Conservation (phyloP, 2,113 vertebrate genomes). For the Rhegmatorhina hoffmannsi region DNA sequence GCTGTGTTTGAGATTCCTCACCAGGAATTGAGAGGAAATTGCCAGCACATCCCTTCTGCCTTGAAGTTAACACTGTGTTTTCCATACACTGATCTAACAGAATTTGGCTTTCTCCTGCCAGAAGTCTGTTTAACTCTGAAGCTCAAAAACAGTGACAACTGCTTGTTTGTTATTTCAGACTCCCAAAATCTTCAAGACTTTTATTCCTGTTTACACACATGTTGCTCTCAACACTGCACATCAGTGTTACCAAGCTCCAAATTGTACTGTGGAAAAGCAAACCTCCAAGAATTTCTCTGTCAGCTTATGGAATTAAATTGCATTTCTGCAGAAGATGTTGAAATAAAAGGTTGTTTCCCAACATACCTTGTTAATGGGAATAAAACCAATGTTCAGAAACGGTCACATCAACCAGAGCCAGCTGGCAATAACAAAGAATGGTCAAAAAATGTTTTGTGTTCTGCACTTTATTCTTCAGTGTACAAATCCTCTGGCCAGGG, state of each 20-base stretch:
- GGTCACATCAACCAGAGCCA: neutral
- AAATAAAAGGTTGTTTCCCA: slow-evolving; percentile 83
- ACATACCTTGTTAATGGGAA: slow-evolving; percentile 78
- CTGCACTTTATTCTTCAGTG: slow-evolving; percentile 72
- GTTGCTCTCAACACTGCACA: slow-evolving; percentile 57
- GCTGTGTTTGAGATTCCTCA: slow-evolving; percentile 80
- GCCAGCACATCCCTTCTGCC: slow-evolving; percentile 76
- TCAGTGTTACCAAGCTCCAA: slow-evolving; percentile 63
- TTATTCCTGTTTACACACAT: slow-evolving; percentile 62
- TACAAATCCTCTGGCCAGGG: slow-evolving; percentile 65
- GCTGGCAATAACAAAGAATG: slow-evolving; percentile 46
- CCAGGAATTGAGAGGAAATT: slow-evolving; percentile 64
- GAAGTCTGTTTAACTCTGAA: slow-evolving; percentile 84
- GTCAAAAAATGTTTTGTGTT: slow-evolving; percentile 63
- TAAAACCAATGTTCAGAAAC: slow-evolving; percentile 52
- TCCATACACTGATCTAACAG: slow-evolving; percentile 78
- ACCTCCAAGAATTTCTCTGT: slow-evolving; percentile 81
- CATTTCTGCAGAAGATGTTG: slow-evolving; percentile 78
- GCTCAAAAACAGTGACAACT: slow-evolving; percentile 65
- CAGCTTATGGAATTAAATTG: slow-evolving; percentile 87
- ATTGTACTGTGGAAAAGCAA: slow-evolving; percentile 58
- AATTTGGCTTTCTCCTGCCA: slow-evolving; percentile 82
- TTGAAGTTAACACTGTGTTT: slow-evolving; percentile 80
- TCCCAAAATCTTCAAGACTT: slow-evolving; percentile 81
- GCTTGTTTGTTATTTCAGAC: slow-evolving; percentile 84